Conservation (phyloP, 2,797 vertebrate genomes). For the Alca torda region DNA sequence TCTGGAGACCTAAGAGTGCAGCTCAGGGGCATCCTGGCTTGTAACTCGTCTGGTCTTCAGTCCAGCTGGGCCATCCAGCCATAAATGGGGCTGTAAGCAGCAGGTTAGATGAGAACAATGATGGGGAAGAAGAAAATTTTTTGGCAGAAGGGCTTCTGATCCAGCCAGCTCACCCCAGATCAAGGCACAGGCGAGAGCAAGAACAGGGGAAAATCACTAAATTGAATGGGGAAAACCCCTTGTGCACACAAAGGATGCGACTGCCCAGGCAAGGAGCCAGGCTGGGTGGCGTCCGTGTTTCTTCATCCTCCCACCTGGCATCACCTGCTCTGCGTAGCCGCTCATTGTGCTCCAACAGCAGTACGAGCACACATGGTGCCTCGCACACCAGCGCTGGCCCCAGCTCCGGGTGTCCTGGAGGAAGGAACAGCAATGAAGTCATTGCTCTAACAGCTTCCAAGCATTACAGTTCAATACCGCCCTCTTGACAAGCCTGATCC, state of each 20-base stretch:
- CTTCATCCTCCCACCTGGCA: background rate
- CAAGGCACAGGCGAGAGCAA: background rate
- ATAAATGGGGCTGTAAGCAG: background rate
- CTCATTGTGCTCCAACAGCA: accelerated
- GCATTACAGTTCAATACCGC: background rate
- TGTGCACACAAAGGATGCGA: background rate
- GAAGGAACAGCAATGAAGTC: background rate
- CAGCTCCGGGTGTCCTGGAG: background rate
- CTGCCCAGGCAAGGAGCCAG: background rate
- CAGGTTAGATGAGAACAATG: background rate
- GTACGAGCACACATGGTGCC: background rate
- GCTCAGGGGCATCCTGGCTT: background rate
- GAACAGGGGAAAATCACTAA: background rate
- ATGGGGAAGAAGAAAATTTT: background rate
- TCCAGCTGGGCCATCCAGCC: background rate
- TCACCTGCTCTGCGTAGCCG: background rate
- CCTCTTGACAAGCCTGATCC: background rate
- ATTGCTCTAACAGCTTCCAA: background rate
- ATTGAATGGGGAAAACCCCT: background rate
- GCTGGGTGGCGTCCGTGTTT: accelerated
- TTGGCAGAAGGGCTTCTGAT: background rate
- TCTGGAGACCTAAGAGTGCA: background rate
- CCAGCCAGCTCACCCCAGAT: background rate
- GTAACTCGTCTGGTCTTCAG: background rate
- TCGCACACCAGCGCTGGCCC: background rate